Evolutionary conservation across 2,888 invertebrate genomes (phyloP).

Genomic region (Nysson spinosus): DNA sequence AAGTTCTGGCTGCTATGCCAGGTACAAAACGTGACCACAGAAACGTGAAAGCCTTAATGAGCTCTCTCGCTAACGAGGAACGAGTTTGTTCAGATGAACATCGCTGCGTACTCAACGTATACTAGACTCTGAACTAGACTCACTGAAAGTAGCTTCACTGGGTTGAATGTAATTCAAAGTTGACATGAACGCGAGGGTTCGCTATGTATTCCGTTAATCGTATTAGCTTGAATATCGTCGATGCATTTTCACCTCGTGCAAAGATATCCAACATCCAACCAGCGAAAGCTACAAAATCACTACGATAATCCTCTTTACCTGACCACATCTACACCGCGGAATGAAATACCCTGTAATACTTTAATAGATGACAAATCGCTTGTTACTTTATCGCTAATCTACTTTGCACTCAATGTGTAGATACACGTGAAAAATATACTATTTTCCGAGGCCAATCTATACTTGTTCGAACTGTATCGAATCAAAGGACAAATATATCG

Average conservation of each 20-base stretch:
- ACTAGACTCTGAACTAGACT: conserved; percentile 19
- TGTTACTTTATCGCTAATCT: too few species aligned
- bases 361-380: too few species aligned
- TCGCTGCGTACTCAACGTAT: conserved; percentile 11
- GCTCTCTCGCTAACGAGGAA: conserved; percentile 41
- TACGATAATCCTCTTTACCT: conserved; percentile 45
- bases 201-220: conserved; percentile 38
- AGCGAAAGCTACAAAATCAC: conserved; percentile 21
- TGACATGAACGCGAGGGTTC: conserved; percentile 22
- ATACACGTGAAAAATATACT: too few species aligned
- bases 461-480: too few species aligned
- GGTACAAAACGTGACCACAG: conserved; percentile 35
- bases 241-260: conserved; percentile 20
- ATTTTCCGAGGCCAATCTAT: too few species aligned
- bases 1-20: conserved; percentile 18
- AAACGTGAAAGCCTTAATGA: conserved; percentile 49
- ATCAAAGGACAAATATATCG: too few species aligned
- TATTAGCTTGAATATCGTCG: conserved; percentile 26
- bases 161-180: conserved; percentile 26
- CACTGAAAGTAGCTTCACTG: conserved; percentile 33
- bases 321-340: conserved; percentile 2
- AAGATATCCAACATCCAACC: conserved; percentile 29
- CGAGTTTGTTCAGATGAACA: conserved; percentile 42
- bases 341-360: not conserved
- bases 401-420: too few species aligned